These are phyloP conservation scores for Cephus sareptanus DNA, from an alignment of 2,888 invertebrate genomes.

Conservation along the genomic window DNA sequence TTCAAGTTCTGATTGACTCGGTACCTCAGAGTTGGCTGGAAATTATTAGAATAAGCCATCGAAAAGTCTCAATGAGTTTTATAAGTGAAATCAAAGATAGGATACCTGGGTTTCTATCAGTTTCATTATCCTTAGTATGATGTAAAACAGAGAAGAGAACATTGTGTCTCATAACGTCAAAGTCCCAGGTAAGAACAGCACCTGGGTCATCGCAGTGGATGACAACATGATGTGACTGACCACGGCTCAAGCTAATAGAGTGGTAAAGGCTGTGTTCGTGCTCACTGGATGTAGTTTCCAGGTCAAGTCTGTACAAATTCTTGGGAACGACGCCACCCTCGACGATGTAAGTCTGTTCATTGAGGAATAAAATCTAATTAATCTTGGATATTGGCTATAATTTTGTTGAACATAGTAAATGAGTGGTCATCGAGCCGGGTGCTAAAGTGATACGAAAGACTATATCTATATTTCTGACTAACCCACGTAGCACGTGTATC, in stretches of 20 bases:
- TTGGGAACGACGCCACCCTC: slow-evolving; percentile 93
- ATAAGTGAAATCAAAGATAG: background rate
- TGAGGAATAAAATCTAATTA: background rate
- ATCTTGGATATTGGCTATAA: background rate
- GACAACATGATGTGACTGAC: slow-evolving; percentile 81
- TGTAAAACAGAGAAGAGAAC: slow-evolving; percentile 84
- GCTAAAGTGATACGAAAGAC: background rate
- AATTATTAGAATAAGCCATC: background rate
- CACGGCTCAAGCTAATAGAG: slow-evolving; percentile 75
- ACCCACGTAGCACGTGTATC: background rate
- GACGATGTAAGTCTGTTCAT: slow-evolving; percentile 79
- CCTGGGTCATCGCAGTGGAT: slow-evolving; percentile 86
- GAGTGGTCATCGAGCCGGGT: background rate
- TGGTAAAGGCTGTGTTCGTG: slow-evolving; percentile 78
- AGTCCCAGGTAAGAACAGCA: slow-evolving; percentile 96
- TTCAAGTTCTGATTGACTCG: slow-evolving; percentile 29
- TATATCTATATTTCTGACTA: background rate
- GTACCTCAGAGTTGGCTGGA: background rate
- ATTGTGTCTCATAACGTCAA: slow-evolving; percentile 91
- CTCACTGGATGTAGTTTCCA: slow-evolving; percentile 62
- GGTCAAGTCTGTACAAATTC: slow-evolving; percentile 74
- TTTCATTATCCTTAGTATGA: slow-evolving; percentile 47
- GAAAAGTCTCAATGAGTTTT: background rate
- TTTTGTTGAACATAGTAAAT: background rate
- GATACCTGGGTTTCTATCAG: slow-evolving; percentile 19